A percentile compares a stretch with the other conserved stretches of the same genome.
Evolutionary conservation across 2,113 vertebrate species (phyloP).

Genomic region (Cranoglanis bouderius): DNA sequence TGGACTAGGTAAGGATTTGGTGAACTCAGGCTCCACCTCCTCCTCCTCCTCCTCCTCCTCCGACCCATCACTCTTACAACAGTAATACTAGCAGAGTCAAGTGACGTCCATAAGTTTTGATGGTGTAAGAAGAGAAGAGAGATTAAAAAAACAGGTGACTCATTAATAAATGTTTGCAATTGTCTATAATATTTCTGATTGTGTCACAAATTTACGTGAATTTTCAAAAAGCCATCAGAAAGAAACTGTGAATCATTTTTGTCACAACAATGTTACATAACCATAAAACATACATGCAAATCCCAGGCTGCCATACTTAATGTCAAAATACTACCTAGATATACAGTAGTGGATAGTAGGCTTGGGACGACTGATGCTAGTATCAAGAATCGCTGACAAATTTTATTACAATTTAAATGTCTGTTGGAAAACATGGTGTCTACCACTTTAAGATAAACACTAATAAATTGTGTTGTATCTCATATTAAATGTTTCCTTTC

Average conservation of each 20-base stretch:
- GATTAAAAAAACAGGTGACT: neutral
- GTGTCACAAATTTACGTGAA: conserved; percentile 3
- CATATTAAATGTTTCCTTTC: neutral
- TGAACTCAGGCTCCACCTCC: conserved; percentile 86
- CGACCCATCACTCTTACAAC: conserved; percentile 87
- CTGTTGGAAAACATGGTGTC: neutral
- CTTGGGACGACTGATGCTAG: neutral
- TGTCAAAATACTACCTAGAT: neutral
- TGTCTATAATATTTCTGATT: neutral
- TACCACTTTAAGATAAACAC: neutral
- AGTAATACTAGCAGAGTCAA: conserved; percentile 84
- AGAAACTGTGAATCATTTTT: neutral
- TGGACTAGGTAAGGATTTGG: conserved; percentile 69
- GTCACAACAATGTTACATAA: neutral
- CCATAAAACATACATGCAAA: neutral
- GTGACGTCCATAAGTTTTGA: neutral
- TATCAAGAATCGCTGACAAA: neutral
- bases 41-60: conserved; percentile 77
- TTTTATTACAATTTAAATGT: neutral
- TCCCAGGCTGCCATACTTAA: neutral
- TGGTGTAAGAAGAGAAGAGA: neutral
- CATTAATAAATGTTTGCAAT: neutral
- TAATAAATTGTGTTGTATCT: neutral
- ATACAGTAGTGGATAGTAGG: neutral
- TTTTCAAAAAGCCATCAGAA: neutral